Evolutionary conservation across 2,888 invertebrate species (phyloP), one percentile per base, ranked within the genome.

Genomic region (Polyommatus icarus): DNA sequence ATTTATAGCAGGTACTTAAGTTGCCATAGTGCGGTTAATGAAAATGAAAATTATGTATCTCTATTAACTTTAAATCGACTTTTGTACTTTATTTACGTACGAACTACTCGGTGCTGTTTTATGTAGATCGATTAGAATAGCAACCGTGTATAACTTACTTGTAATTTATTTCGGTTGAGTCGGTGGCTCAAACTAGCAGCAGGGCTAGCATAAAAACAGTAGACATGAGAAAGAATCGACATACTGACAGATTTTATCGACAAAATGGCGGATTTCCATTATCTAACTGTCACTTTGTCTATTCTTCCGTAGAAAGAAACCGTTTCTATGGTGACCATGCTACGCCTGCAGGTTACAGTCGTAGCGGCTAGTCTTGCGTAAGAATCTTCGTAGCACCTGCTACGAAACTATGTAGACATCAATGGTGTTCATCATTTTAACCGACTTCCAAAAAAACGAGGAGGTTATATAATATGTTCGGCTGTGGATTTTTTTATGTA

Each of bases 1-100:
- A 67, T 67, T 67, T 67, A 67, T 67, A 18, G 6, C 15, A 6
- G 8, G 67, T 67, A 67, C 67, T 67, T 67, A 67, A 67, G 29
- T 67, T 67, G 67, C 18, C 67, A 67, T 67, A 67, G 18, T 67
- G 29, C 29, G 67, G 67, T 29, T 32, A 67, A 67, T 67, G 67
- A 29, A 67, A 67, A 67, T 67, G 20, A 67, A 67, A 67, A 67
- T 67, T 10, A 67, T 67, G 67, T 1, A 32, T 67, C 67, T 67
- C 29, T 32, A 67, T 67, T 4, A 67, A 67, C 67, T 67, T 67
- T 32, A 67, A 12, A 18, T 67, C 18, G 1, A 18, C 29, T 67
- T 12, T 12, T 15, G 5, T 18, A 15, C 15, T 15, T 32, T 24
- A 12, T 61, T 12, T 61, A 10, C 12, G 12, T 24, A 59, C 10